Base-by-base conservation (phyloP, 2,113 vertebrate genomes). In the Pseudois nayaur region DNA sequence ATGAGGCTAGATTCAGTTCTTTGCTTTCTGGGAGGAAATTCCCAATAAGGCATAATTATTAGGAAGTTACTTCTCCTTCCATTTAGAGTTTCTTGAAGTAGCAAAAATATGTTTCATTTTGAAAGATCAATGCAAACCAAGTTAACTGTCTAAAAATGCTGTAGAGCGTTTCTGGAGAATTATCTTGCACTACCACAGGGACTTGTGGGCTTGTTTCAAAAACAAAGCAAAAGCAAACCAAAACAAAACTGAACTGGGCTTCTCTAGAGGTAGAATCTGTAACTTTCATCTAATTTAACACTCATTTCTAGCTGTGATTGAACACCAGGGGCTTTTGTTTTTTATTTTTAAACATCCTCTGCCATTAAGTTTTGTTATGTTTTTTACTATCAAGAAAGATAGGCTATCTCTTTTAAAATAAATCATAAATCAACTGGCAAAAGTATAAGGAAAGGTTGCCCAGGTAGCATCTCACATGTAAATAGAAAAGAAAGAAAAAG, bases 71-170 rank as follows among this genome's bases (percentile, higher is more conserved):
- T 96, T 95, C 64, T 95, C 83, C 31, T 96, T 97, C 76, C 84
- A 97, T 89, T 96, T 93, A 84, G 87, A 94, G 31, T 91, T 98
- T 94, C 88, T 94, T 93, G 57, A 97, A 93, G 83, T 84, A 93
- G 83, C 94, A 92, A 95, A 97, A 98, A 92, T 96, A 93, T 96
- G 96, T 94, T 97, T 97, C 27, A 95, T 90, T 96, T 95, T 82
- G 81, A 93, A 95, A 89, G 59, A 96, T 97, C 95, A 97, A 71
- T 81, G 82, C 85, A 89, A 97, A 89, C 83, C 81, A 60, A 91
- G 64, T 94, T 97, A 92, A 79, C 87, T 92, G 90, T 96, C 98
- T 91, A 59, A 97, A 96, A 97, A 89, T 27, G 67, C 89, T 85
- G 16, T 88, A 12, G 43, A 87, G 95, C 90, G 15, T 96, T 95